phyloP scores from a whole-genome alignment of 2,113 vertebrate genomes.

The Lampris megalopsis region DNA sequence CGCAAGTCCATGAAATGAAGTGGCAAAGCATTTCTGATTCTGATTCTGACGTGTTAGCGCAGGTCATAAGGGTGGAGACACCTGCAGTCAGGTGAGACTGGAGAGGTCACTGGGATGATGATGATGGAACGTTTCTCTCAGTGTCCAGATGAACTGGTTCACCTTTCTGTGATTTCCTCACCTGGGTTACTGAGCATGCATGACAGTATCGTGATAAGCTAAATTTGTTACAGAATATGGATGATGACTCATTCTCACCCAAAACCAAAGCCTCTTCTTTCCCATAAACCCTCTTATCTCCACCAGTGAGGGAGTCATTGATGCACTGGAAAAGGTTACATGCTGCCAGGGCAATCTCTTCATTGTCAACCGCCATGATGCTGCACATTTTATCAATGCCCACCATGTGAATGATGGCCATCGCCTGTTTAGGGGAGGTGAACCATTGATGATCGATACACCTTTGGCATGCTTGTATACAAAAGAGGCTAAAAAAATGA shows the following conservation, averaged over 20 bases:
- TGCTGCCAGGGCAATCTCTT: constrained; percentile 90
- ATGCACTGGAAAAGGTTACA: constrained; percentile 92
- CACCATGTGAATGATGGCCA: constrained; percentile 87
- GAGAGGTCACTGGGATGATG: no score
- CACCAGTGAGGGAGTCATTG: constrained; percentile 89
- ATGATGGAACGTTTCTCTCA: no score
- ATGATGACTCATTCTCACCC: constrained; percentile 78
- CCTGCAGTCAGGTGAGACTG: no score
- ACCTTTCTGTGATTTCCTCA: no score
- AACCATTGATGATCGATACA: not conserved
- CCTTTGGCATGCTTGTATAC: no score
- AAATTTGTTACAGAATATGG: not conserved
- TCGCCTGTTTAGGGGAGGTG: constrained; percentile 80
- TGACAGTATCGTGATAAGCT: not conserved
- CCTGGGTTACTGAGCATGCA: no score
- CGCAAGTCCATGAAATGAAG: no score
- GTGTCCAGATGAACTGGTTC: no score
- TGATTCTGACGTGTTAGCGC: no score
- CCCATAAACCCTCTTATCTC: constrained; percentile 88
- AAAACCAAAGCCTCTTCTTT: constrained; percentile 93
- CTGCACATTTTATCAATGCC: constrained; percentile 88
- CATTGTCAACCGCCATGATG: constrained; percentile 91
- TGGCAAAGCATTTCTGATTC: no score
- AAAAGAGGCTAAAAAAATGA: not conserved
- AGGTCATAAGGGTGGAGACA: no score